A percentile compares a stretch with the other conserved stretches of the same genome.
phyloP scores from a whole-genome alignment of 1,140 invertebrate species.

The Ceratosolen solmsi region DNA sequence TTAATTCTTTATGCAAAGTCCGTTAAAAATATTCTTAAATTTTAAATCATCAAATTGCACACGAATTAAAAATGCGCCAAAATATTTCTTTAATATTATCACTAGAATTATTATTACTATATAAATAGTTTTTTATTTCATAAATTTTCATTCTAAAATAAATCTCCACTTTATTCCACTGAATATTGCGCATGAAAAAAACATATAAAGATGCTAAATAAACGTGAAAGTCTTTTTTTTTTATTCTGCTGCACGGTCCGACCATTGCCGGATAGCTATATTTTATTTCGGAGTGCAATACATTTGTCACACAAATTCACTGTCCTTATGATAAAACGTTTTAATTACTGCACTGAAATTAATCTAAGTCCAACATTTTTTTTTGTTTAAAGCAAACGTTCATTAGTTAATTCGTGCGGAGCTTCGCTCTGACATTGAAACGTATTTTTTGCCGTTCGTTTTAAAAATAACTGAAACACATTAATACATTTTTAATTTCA shows the following conservation, averaged over 20 bases:
- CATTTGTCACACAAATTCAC: background rate
- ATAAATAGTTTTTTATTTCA: background rate
- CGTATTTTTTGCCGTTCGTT: too few relatives aligned
- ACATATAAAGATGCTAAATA: background rate
- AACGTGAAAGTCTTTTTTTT: background rate
- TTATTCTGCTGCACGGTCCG: background rate
- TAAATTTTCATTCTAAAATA: background rate
- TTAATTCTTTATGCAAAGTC: background rate
- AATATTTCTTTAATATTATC: background rate
- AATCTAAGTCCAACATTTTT: background rate
- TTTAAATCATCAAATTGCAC: background rate
- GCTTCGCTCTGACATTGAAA: background rate
- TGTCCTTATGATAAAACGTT: constrained; percentile 7
- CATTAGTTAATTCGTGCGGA: background rate
- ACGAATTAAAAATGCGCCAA: background rate
- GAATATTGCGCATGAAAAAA: background rate
- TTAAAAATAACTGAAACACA: too few relatives aligned
- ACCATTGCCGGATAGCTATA: background rate
- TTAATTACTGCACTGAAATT: background rate
- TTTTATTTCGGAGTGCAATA: background rate
- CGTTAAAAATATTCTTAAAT: background rate
- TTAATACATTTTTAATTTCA: too few relatives aligned
- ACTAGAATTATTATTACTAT: background rate
- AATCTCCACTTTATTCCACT: background rate
- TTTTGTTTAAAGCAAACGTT: background rate